Base-by-base conservation (phyloP, 2,113 vertebrate species). In the Reinhardtius hippoglossoides region DNA sequence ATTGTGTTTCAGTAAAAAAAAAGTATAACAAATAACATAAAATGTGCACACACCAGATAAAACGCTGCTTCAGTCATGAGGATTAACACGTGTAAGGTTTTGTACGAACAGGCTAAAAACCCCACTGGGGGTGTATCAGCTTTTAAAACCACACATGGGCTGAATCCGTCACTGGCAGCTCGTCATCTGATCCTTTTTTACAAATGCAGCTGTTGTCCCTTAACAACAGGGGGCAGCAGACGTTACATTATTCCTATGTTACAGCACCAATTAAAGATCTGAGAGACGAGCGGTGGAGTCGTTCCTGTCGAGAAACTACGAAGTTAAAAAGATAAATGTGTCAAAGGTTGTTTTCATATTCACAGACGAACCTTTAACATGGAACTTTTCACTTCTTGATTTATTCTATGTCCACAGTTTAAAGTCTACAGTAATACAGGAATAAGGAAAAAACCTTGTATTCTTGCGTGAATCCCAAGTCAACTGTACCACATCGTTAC, bases 341-440 rank as follows among this genome's bases (percentile, higher is more conserved):
- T 37, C 35, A 37, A 7, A 7, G 6, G 35, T 24, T 37, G 35
- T 40, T 40, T 10, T 42, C 40, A 13, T 3, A 42, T 42, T 42
- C 40, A 42, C 40, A 42, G 40, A 42, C 9, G 40, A 42, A 12
- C 18, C 18, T 50, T 18, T 7, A 18, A 50, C 46, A 50, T 50
- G 65, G 77, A 75, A 73, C 23, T n/a, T 80, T 86, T 87, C 76
- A 89, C 83, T 82, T 90, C 78, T 90, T 86, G 78, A 84, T 94
- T 95, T 94, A 94, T 95, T 94, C 72, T 82, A 80, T 77, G 76
- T 88, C 89, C 91, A 92, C 90, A 93, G 87, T 88, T 90, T 81
- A 84, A 31, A 87, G 66, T 90, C 82, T 88, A 92, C 84, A 86
- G 91, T 91, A 84, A 92, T 88, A 94, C 88, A 91, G 85, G 78